phyloP scores from a whole-genome alignment of 2,888 invertebrate genomes.

The Drosophila bunnanda region DNA sequence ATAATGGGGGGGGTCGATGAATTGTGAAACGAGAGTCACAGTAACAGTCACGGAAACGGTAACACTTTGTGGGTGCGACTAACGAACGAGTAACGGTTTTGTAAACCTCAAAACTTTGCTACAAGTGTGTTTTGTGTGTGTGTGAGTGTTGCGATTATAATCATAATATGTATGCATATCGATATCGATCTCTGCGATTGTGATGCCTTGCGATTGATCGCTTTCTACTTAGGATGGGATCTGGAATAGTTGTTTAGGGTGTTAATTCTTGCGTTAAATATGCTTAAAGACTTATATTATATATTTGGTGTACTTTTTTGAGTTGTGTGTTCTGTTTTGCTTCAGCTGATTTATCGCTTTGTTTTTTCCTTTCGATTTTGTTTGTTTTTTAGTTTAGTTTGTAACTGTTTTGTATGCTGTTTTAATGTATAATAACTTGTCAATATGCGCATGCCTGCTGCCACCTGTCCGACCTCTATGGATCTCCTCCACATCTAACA shows the following conservation, averaged over 20 bases:
- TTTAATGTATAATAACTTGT: slow-evolving; percentile 32
- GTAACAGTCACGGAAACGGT: slow-evolving; percentile 44
- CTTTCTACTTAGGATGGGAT: slow-evolving; percentile 36
- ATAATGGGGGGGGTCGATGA: slow-evolving; percentile 23
- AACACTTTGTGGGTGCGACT: slow-evolving; percentile 47
- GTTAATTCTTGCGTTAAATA: slow-evolving; percentile 66
- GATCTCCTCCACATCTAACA: slow-evolving; percentile 34
- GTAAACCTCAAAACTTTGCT: slow-evolving; percentile 54
- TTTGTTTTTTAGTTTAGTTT: slow-evolving; percentile 35
- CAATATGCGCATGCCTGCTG: slow-evolving; percentile 41
- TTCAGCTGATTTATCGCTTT: slow-evolving; percentile 32
- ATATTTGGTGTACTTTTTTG: slow-evolving; percentile 84
- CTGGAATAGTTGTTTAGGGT: slow-evolving; percentile 28
- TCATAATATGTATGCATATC: slow-evolving; percentile 30
- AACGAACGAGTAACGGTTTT: slow-evolving; percentile 49
- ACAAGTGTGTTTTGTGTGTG: slow-evolving; percentile 24
- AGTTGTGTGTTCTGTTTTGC: slow-evolving; percentile 76
- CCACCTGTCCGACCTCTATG: slow-evolving; percentile 22
- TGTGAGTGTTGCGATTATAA: slow-evolving; percentile 31
- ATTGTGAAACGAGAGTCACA: slow-evolving; percentile 50
- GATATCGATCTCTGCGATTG: slow-evolving; percentile 38
- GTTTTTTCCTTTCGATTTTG: slow-evolving; percentile 6
- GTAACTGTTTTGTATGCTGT: slow-evolving; percentile 41
- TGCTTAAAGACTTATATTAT: slow-evolving; percentile 79
- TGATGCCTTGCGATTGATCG: slow-evolving; percentile 49